A percentile compares a stretch with the other conserved stretches of the same genome.
Conservation (phyloP, 2,797 vertebrate genomes). For the Pangasius macronema region DNA sequence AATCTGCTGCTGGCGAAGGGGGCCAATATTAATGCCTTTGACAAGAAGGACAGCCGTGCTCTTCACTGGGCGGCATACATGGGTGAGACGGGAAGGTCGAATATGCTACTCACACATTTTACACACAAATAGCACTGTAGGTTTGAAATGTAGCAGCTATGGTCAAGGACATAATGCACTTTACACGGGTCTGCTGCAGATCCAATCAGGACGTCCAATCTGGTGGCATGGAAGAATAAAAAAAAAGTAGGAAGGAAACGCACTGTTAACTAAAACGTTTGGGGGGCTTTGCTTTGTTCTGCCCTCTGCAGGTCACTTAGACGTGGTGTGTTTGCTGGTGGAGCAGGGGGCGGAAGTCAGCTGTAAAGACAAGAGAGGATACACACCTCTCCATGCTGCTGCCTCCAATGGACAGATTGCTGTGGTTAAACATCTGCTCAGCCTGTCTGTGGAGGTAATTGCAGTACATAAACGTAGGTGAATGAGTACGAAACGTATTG, state of each 20-base stretch:
- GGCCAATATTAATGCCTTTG: slow-evolving; percentile 97
- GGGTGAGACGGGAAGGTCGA: slow-evolving; percentile 77
- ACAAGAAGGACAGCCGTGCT: slow-evolving; percentile 95
- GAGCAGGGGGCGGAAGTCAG: slow-evolving; percentile 93
- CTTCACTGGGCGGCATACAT: slow-evolving; percentile 96
- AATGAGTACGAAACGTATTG: too few species aligned
- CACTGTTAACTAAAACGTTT: not conserved
- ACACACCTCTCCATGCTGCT: slow-evolving; percentile 91
- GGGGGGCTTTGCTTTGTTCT: slow-evolving; percentile 3
- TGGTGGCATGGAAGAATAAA: not conserved
- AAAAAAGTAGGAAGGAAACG: not conserved
- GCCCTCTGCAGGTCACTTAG: slow-evolving; percentile 84
- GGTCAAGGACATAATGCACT: not conserved
- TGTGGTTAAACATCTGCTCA: slow-evolving; percentile 93
- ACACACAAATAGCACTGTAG: not conserved
- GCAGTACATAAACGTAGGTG: too few species aligned
- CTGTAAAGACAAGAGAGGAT: slow-evolving; percentile 97
- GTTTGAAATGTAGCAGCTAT: not conserved
- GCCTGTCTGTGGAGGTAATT: slow-evolving; percentile 87
- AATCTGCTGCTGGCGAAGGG: slow-evolving; percentile 91
- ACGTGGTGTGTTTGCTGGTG: slow-evolving; percentile 89
- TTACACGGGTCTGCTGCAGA: not conserved
- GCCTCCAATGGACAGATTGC: slow-evolving; percentile 91
- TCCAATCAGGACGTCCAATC: not conserved
- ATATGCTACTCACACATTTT: not conserved